A percentile compares a stretch with the other conserved stretches of the same genome.
These are phyloP conservation scores for Haliclona indistincta DNA, from an alignment of 37 sponge, comb jelly and placozoan species.

Conservation along the genomic window DNA sequence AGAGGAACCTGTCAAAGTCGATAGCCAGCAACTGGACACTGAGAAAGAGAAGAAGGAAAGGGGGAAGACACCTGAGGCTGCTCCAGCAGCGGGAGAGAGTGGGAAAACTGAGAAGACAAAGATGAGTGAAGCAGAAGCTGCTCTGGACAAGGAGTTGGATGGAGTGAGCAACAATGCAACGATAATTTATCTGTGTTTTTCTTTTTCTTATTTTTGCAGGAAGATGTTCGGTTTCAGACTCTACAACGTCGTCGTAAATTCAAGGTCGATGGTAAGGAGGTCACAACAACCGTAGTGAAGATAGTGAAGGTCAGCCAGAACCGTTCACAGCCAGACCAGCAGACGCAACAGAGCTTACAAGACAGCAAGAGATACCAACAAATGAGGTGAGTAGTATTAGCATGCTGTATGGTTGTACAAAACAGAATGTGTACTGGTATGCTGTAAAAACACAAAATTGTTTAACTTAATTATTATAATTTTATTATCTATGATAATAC, in stretches of 20 bases:
- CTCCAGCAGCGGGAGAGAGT: not conserved
- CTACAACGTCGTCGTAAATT: slow-evolving; percentile 83
- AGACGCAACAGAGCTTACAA: slow-evolving; percentile 35
- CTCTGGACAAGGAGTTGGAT: too few species aligned
- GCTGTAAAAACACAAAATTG: not conserved
- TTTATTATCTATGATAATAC: too few species aligned
- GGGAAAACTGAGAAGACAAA: not conserved
- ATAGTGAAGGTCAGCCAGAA: slow-evolving; percentile 69
- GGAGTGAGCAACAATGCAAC: too few species aligned
- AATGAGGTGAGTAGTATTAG: slow-evolving; percentile 50
- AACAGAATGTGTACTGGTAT: not conserved
- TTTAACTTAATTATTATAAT: too few species aligned
- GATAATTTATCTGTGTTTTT: too few species aligned
- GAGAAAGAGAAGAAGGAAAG: not conserved
- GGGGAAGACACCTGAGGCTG: too few species aligned
- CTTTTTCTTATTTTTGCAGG: not conserved
- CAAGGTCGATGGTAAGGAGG: slow-evolving; percentile 85
- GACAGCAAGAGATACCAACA: slow-evolving; percentile 73
- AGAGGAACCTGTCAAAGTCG: not conserved
- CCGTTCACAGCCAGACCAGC: not conserved
- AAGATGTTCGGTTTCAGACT: slow-evolving; percentile 71
- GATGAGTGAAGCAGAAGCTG: too few species aligned
- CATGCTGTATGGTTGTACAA: not conserved
- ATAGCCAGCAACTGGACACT: not conserved
- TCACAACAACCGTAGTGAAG: slow-evolving; percentile 55